Conservation (phyloP, 2,113 vertebrate species). For the Fregetta grallaria region DNA sequence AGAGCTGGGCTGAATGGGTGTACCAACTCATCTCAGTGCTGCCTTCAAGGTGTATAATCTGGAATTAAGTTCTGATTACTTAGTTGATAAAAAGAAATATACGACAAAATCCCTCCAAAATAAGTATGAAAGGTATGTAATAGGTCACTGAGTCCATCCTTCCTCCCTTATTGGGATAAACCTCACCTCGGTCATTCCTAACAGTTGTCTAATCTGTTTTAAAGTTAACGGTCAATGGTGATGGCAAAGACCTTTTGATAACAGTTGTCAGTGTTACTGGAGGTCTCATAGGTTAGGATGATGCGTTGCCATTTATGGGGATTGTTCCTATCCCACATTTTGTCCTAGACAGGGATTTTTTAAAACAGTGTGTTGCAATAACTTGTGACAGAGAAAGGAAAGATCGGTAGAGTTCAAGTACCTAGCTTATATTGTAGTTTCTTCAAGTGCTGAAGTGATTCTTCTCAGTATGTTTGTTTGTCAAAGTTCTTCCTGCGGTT, state of each 20-base stretch:
- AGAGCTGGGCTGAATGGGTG: background rate
- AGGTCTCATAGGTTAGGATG: background rate
- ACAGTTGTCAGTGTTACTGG: background rate
- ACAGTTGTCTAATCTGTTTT: background rate
- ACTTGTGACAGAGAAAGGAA: background rate
- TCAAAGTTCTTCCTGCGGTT: slow-evolving; percentile 13
- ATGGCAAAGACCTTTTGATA: background rate
- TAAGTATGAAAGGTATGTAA: background rate
- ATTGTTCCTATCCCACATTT: background rate
- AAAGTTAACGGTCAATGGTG: background rate
- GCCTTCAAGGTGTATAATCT: background rate
- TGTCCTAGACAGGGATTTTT: background rate
- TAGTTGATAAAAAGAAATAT: background rate
- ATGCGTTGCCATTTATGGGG: background rate
- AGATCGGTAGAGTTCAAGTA: background rate
- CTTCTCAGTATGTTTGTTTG: slow-evolving; percentile 19
- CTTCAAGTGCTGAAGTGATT: slow-evolving; percentile 6
- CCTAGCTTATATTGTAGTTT: background rate
- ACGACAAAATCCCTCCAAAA: background rate
- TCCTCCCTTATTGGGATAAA: background rate
- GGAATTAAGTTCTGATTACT: background rate
- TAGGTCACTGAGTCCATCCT: background rate
- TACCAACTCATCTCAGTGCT: background rate
- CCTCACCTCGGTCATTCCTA: background rate
- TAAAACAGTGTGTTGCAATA: background rate